Conservation (phyloP, 2,888 invertebrate species). For the Mesoligia furuncula region DNA sequence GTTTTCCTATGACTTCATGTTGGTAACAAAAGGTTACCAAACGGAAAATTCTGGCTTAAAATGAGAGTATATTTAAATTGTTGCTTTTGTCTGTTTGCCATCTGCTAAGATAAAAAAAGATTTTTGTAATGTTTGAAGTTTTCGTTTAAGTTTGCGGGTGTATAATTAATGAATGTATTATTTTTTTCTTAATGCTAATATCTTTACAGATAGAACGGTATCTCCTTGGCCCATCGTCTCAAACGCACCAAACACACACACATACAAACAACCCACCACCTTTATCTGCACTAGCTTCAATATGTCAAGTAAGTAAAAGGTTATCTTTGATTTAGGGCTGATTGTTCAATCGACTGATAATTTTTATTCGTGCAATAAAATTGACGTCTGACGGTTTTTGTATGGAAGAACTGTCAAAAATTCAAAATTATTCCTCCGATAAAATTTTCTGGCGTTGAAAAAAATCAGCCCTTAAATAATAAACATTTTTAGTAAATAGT, state of each 20-base stretch:
- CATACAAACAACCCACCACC: conserved; percentile 81
- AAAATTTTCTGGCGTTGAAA: too few relatives aligned
- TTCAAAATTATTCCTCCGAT: too few relatives aligned
- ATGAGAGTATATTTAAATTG: neutral
- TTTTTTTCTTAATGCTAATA: conserved; percentile 2
- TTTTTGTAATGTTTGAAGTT: neutral
- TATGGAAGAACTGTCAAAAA: too few relatives aligned
- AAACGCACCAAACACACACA: conserved; percentile 75
- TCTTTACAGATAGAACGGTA: conserved; percentile 85
- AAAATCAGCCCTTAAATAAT: neutral
- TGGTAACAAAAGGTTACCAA: neutral
- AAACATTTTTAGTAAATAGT: neutral
- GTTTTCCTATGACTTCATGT: neutral
- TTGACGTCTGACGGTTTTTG: too few relatives aligned
- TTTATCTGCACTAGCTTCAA: conserved; percentile 83
- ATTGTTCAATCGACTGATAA: too few relatives aligned
- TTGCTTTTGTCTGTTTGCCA: neutral
- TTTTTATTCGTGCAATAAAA: too few relatives aligned
- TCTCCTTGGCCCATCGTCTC: conserved; percentile 85
- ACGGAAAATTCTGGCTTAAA: neutral
- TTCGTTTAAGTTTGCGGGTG: neutral
- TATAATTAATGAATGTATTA: neutral
- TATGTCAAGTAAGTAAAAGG: conserved; percentile 82
- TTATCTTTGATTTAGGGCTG: neutral
- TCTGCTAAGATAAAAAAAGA: neutral